Conservation (phyloP, 2,113 vertebrate genomes). For the Holacanthus passer region DNA sequence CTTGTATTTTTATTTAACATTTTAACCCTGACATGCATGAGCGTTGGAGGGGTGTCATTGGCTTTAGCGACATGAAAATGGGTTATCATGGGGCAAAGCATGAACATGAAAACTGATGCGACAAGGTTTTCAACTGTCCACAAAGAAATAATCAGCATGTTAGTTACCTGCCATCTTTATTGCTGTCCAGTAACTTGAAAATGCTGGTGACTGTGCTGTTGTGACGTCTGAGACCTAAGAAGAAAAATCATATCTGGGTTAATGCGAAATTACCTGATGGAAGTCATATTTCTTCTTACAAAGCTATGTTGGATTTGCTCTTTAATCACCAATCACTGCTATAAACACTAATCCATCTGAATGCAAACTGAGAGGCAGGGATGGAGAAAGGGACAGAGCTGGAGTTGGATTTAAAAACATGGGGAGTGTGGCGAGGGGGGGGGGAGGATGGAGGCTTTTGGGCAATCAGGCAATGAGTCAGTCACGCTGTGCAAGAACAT, state of each 20-base stretch:
- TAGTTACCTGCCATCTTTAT: constrained; percentile 78
- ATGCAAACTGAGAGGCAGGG: constrained; percentile 36
- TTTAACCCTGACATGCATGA: background rate
- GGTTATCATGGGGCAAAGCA: background rate
- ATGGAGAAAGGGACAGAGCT: constrained; percentile 28
- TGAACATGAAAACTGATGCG: background rate
- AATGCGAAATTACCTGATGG: constrained; percentile 13
- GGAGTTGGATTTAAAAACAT: constrained; percentile 49
- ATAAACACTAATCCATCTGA: constrained; percentile 40
- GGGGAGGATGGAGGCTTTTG: constrained; percentile 38
- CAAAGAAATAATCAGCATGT: background rate
- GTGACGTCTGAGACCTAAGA: constrained; percentile 56
- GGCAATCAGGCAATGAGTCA: constrained; percentile 81
- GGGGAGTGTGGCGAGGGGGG: background rate
- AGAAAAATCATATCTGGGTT: constrained; percentile 7
- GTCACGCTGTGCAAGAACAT: constrained; percentile 79
- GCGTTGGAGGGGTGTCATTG: background rate
- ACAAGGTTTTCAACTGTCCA: background rate
- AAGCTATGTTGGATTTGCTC: background rate
- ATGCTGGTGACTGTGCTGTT: constrained; percentile 52
- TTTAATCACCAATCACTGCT: constrained; percentile 26
- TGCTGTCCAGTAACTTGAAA: constrained; percentile 76
- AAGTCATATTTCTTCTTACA: background rate
- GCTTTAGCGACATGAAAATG: background rate
- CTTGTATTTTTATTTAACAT: background rate